Evolutionary conservation across 2,113 vertebrate genomes (phyloP), one percentile per base, ranked within the genome.

Genomic region (Anhinga anhinga): DNA sequence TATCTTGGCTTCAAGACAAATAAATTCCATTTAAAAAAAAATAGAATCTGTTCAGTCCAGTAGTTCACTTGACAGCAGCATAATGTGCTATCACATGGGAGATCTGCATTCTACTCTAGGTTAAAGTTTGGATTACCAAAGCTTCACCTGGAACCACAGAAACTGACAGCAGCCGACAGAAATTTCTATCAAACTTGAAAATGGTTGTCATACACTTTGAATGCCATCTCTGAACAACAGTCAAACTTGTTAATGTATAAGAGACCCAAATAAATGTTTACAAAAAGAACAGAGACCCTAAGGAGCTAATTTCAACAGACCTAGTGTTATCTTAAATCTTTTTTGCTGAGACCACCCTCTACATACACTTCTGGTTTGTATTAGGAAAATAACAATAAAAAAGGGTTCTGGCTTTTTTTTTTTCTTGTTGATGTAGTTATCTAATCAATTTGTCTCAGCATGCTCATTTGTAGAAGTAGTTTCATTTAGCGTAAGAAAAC

Each of bases 1-100:
- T 71, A 86, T 82, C 65, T 85, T 50, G 81, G 82, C 74, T 88
- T 88, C 82, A 92, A 96, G 84, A 65, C n/a, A 82, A 95, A 95
- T 40, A 96, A 92, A 97, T 17, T 23, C 22, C 21, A 65, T 82
- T 26, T 12, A 13, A 50, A 61, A 72, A 58, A 56, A 74, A 73
- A 66, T 27, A 5, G 38, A 34, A 92, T 65, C 65, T 84, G n/a
- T 62, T 62, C 53, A 90, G 72, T 88, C 34, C 82, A 94, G n/a
- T n/a, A 77, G 52, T 77, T 96, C 85, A 88, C 56, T 56, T 87
- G 61, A 49, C 26, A 88, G 72, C 15, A 81, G 21, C 47, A 56
- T 40, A 56, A 82, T 26, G 23, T 74, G n/a, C 15, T 67, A 34
- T 23, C 70, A 82, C 38, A 29, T 0, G 1, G 44, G 34, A 93